Conservation (phyloP, 2,797 vertebrate species). For the Anisognathus igniventris region DNA sequence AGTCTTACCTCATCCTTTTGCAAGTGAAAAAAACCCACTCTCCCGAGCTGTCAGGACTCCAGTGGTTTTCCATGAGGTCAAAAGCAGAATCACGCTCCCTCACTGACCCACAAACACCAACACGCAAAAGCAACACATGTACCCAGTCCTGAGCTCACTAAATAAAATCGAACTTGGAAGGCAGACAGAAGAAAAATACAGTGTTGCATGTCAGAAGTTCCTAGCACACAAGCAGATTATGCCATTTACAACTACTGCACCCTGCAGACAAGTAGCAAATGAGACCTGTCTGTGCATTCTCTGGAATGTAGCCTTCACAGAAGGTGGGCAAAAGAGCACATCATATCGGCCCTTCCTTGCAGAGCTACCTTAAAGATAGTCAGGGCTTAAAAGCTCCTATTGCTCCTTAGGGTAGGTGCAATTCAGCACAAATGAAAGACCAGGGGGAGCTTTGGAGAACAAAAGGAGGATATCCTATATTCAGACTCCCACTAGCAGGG, state of each 20-base stretch:
- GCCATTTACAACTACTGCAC: not conserved
- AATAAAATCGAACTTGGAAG: not conserved
- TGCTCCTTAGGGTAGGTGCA: not conserved
- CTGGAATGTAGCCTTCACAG: not conserved
- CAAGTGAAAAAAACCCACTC: conserved; percentile 6
- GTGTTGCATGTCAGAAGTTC: not conserved
- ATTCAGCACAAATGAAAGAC: not conserved
- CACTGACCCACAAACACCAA: not conserved
- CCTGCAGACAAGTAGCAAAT: not conserved
- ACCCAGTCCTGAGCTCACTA: not conserved
- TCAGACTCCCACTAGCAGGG: conserved; percentile 23
- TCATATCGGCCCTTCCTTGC: not conserved
- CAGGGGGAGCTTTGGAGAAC: not conserved
- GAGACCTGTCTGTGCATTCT: not conserved
- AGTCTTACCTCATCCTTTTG: conserved; percentile 15
- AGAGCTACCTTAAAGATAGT: not conserved
- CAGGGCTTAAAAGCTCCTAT: not conserved
- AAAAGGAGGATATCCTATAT: conserved; percentile 60
- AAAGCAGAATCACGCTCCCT: not conserved
- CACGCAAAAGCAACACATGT: not conserved
- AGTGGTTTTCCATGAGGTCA: not conserved
- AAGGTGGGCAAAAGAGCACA: not conserved
- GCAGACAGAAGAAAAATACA: not conserved
- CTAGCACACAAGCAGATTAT: not conserved
- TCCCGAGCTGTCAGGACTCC: not conserved